phyloP scores from a whole-genome alignment of 2,797 vertebrate genomes.

The Danio albolineatus region DNA sequence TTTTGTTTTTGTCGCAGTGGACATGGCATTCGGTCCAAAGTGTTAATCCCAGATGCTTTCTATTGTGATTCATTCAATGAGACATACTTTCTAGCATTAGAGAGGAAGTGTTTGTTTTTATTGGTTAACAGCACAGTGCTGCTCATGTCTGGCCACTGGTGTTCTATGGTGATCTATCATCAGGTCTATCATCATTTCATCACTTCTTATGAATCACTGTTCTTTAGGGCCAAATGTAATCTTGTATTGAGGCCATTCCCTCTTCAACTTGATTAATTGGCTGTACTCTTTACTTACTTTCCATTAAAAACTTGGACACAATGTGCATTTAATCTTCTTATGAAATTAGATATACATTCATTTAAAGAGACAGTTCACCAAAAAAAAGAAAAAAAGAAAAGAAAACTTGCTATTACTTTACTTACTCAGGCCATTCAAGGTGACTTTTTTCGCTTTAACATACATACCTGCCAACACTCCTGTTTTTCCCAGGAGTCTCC shows the following conservation, averaged over 20 bases:
- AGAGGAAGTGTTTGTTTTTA: background rate
- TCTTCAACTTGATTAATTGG: background rate
- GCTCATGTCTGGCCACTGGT: constrained; percentile 14
- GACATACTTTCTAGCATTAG: constrained; percentile 8
- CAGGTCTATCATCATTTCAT: background rate
- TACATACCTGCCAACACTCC: too few species aligned
- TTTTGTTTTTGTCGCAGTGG: background rate
- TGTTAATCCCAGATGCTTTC: constrained; percentile 20
- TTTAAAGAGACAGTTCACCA: too few species aligned
- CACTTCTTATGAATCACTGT: constrained; percentile 14
- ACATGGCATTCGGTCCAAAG: background rate
- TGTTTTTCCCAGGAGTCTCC: too few species aligned
- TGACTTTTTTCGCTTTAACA: too few species aligned
- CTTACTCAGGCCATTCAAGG: too few species aligned
- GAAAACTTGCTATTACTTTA: too few species aligned
- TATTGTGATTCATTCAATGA: constrained; percentile 32
- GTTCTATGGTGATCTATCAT: background rate
- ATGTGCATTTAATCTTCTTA: constrained; percentile 1
- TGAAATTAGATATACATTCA: background rate
- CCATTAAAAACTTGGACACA: background rate
- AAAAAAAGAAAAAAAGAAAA: too few species aligned
- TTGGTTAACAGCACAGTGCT: background rate
- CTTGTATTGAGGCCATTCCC: background rate
- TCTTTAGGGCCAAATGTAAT: background rate
- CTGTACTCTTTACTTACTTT: background rate